phyloP scores from a whole-genome alignment of 2,888 invertebrate genomes.

The Tenodera sinensis region DNA sequence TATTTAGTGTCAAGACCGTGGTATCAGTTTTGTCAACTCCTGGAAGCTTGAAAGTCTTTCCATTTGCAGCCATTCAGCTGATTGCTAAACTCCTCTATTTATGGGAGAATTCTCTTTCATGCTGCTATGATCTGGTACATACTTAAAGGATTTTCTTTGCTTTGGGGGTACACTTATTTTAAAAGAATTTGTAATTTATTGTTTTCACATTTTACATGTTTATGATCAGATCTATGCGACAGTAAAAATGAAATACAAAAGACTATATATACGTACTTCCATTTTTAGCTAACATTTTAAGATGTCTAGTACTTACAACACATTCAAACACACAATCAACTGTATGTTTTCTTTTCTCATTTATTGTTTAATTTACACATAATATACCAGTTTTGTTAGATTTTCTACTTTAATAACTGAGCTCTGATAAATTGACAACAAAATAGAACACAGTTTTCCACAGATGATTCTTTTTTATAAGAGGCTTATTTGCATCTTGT shows the following conservation, averaged over 20 bases:
- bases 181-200: conserved; percentile 3
- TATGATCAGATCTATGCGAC: conserved; percentile 28
- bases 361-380: background rate
- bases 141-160: background rate
- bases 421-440: background rate
- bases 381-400: background rate
- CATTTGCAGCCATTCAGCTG: no score
- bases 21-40: no score
- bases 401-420: background rate
- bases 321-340: conserved; percentile 8
- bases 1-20: no score
- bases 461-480: background rate
- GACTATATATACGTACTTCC: conserved; percentile 18
- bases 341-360: background rate
- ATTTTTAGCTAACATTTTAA: background rate
- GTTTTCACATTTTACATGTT: conserved; percentile 15
- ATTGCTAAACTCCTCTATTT: no score
- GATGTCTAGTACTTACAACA: background rate
- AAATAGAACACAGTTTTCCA: background rate
- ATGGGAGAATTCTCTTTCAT: no score
- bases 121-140: no score
- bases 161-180: background rate
- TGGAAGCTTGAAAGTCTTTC: no score
- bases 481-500: background rate
- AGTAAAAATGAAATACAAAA: conserved; percentile 31